Conservation (phyloP, 2,888 invertebrate genomes). For the Ganaspis brasiliensis region DNA sequence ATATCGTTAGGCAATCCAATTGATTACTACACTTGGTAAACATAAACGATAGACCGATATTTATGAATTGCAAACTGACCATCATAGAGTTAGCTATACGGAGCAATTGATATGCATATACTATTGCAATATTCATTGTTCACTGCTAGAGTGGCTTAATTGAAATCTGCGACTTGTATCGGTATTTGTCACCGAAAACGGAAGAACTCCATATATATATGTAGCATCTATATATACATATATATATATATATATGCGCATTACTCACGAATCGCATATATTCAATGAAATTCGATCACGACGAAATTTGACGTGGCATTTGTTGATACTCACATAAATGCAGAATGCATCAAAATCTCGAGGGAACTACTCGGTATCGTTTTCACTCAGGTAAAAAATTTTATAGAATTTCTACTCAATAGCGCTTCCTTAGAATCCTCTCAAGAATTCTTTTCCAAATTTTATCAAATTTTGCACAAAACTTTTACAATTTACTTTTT, state of each 20-base stretch:
- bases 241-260: background rate
- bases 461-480: background rate
- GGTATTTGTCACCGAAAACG: background rate
- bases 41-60: conserved; percentile 37
- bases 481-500: too few species aligned
- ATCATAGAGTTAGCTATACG: conserved; percentile 10
- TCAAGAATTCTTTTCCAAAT: background rate
- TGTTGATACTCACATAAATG: conserved; percentile 6
- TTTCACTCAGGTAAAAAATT: background rate
- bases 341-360: conserved; percentile 25
- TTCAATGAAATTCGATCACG: conserved; percentile 25
- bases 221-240: background rate
- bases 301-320: conserved; percentile 11
- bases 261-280: conserved; percentile 23
- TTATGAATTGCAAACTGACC: conserved; percentile 35
- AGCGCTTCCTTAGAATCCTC: background rate
- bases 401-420: background rate
- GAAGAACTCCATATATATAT: background rate
- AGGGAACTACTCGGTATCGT: conserved; percentile 9
- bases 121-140: conserved; percentile 39
- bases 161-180: conserved; percentile 23
- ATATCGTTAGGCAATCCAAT: background rate
- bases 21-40: conserved; percentile 19
- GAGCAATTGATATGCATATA: conserved; percentile 36
- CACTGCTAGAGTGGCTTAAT: conserved; percentile 30